Evolutionary conservation across 2,113 vertebrate genomes (phyloP), one percentile per base, ranked within the genome.

Genomic region (Fulica atra): DNA sequence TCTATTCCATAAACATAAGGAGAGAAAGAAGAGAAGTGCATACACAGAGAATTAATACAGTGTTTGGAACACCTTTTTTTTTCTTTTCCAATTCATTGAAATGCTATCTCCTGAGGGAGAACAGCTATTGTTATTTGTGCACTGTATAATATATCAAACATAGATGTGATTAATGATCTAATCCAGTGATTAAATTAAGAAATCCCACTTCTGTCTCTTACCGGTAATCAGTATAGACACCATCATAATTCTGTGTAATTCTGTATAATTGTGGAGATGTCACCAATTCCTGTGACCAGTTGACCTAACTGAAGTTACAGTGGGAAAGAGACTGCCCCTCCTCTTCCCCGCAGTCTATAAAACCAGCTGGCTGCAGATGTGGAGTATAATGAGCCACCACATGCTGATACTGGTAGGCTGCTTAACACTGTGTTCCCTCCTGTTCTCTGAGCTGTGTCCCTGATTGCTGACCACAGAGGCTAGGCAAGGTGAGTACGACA

Each of bases 111-210:
- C 53, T 66, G 59, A 90, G 51, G 54, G 71, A 90, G 31, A 77
- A 77, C 28, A 57, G 71, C 46, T 92, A 24, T 38, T 94, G 26
- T 89, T 89, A 46, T 77, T 89, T 79, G 44, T 77, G 26, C 40
- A 24, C 65, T 94, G 50, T 73, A 31, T 69, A 82, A 72, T 92
- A 56, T 57, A 82, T 92, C 72, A 92, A 63, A 36, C 71, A 63
- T n/a, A 70, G 65, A 81, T 36, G 17, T 53, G 64, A 88, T 90
- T 93, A 94, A 70, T 92, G 19, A 84, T 81, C 63, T 83, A 85
- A 87, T 87, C 51, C 42, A 63, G 80, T 7, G 17, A 88, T 86
- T 87, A 93, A 89, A 91, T 89, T 60, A 90, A 90, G 76, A 86
- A 94, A 88, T 78, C 56, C 24, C 31, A 56, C 88, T 93, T 90